A percentile compares a stretch with the other conserved stretches of the same genome.
These are phyloP conservation scores for Helostoma temminkii DNA, from an alignment of 2,797 vertebrate species.

Conservation along the genomic window DNA sequence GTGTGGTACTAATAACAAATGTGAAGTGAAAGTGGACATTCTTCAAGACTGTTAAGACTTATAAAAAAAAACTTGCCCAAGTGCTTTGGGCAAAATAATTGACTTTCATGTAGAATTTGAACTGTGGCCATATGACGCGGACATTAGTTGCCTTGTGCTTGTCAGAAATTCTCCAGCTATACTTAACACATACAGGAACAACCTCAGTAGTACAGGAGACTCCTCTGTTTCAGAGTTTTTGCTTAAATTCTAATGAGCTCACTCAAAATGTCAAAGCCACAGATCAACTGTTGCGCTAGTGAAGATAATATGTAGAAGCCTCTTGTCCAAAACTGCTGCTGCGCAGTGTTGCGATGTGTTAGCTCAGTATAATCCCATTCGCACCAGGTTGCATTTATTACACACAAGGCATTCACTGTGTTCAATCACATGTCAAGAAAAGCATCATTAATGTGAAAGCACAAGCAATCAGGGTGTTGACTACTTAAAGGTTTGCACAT, in stretches of 20 bases:
- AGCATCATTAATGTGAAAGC: conserved; percentile 72
- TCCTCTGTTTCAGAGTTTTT: too few relatives aligned
- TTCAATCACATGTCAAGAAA: conserved; percentile 51
- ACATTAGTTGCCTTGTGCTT: conserved; percentile 16
- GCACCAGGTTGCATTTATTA: conserved; percentile 53
- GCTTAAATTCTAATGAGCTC: conserved; percentile 20
- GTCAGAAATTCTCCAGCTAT: conserved; percentile 17
- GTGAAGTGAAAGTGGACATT: conserved; percentile 62
- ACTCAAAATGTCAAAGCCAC: conserved; percentile 14
- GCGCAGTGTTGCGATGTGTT: conserved; percentile 25
- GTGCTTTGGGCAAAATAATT: conserved; percentile 31
- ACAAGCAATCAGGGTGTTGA: conserved; percentile 76
- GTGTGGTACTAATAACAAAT: conserved; percentile 67
- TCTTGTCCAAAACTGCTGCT: conserved; percentile 34
- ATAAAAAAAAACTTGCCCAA: conserved; percentile 25
- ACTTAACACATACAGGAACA: conserved; percentile 19
- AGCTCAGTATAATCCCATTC: conserved; percentile 24
- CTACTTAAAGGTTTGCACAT: conserved; percentile 74
- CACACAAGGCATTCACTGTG: conserved; percentile 38
- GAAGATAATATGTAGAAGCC: conserved; percentile 12
- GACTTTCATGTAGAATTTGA: conserved; percentile 32
- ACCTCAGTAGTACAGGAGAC: conserved; percentile 14
- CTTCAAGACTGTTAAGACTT: conserved; percentile 72
- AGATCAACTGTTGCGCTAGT: conserved; percentile 22
- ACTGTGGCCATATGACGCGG: conserved; percentile 36